Percentiles rank a stretch among this genome's conserved stretches.
phyloP scores from a whole-genome alignment of 2,888 invertebrate genomes.

The Leptarthrus brevirostris region DNA sequence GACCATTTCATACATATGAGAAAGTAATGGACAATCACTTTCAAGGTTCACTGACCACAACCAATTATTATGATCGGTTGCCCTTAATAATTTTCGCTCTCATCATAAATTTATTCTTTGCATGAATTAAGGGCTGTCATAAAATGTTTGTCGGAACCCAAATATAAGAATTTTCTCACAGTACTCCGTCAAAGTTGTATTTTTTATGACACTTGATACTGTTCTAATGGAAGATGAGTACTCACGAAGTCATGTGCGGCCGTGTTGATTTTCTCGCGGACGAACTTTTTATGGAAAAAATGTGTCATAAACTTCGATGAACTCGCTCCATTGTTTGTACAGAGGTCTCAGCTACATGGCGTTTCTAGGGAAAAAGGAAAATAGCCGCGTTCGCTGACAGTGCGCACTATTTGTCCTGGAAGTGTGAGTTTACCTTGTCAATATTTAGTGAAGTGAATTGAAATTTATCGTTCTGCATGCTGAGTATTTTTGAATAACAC shows the following conservation, averaged over 20 bases:
- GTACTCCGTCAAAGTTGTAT: constrained; percentile 6
- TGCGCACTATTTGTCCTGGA: constrained; percentile 10
- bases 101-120: neutral
- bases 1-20: no score
- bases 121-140: neutral
- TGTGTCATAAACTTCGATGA: constrained; percentile 6
- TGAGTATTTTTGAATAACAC: no score
- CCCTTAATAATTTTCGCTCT: constrained; percentile 21
- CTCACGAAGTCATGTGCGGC: no score
- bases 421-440: constrained; percentile 4
- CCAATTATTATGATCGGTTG: neutral
- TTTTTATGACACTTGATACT: constrained; percentile 37
- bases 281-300: constrained; percentile 10
- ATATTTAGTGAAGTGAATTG: constrained; percentile 13
- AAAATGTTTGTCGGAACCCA: constrained; percentile 30
- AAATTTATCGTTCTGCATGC: constrained; percentile 5
- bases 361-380: constrained; percentile 18
- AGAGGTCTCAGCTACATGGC: neutral
- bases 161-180: constrained; percentile 32
- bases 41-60: constrained; percentile 26
- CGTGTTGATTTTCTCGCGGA: neutral
- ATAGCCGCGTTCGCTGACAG: neutral
- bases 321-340: constrained; percentile 28
- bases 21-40: neutral
- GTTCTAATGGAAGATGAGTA: neutral